Base-by-base conservation (phyloP, 2,797 vertebrate species). In the Caiman crocodilus region DNA sequence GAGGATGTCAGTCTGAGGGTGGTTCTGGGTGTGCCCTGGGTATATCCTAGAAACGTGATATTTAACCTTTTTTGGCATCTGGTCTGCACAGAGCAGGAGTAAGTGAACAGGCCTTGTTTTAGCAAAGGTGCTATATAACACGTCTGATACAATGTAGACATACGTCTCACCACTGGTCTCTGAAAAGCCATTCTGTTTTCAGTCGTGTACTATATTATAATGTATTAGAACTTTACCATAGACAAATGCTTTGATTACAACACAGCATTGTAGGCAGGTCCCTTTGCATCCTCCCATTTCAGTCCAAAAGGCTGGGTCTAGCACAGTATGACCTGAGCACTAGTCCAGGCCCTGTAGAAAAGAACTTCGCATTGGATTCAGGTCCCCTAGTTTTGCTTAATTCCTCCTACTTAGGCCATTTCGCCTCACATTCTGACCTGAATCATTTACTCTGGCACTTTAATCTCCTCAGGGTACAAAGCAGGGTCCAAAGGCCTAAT, bases 281-380 rank as follows among this genome's bases (percentile, higher is more conserved):
- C 90, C 90, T 84, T 92, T 88, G 87, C 90, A 82, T 26, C 78
- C 87, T 85, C 84, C 89, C 0, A 0, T 81, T 86, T 79, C 57
- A 61, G 35, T 11, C 7, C 95, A 55, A 90, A 90, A 2, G 21
- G 69, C 90, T 93, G 87, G 55, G 57, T 94, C 94, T 82, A 86
- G 25, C 84, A 69, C 0, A 78, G 61, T n/a, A 89, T 94, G 91
- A 95, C 94, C 95, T 42, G 61, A 96, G 93, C 93, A 94, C 83
- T 76, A 91, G 94, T 84, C 85, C 84, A 94, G 93, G 92, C 94
- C 95, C 96, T 88, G 64, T 78, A 91, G 89, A 92, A 92, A 1
- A 96, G 76, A 95, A 89, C 88, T 93, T 96, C 89, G 95, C 95
- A 96, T 93, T 94, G 79, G 82, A 78, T 85, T 95, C 87, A 91